A percentile compares a stretch with the other conserved stretches of the same genome.
These are phyloP conservation scores for Trypoxylus dichotomus DNA, from an alignment of 1,140 invertebrate species.

Conservation along the genomic window DNA sequence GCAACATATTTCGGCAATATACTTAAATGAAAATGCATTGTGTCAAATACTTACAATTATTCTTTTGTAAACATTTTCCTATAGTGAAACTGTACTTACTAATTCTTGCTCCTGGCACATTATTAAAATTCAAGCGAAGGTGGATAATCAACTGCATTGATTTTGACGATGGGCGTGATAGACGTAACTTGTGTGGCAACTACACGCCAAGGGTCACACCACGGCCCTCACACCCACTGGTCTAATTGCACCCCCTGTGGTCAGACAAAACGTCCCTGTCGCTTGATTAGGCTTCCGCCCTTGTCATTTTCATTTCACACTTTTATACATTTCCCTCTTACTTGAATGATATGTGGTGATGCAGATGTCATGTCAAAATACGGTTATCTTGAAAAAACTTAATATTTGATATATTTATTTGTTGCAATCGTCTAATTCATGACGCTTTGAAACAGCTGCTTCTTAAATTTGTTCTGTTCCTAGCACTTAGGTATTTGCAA, in stretches of 20 bases:
- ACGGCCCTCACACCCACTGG: slow-evolving; percentile 31
- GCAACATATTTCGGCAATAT: too few relatives aligned
- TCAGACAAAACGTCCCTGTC: slow-evolving; percentile 18
- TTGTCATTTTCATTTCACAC: slow-evolving; percentile 31
- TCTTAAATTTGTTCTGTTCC: too few relatives aligned
- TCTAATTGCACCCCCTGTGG: slow-evolving; percentile 35
- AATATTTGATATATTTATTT: too few relatives aligned
- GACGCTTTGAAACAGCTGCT: too few relatives aligned
- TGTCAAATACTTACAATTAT: too few relatives aligned
- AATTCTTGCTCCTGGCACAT: background rate
- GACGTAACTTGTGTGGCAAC: background rate
- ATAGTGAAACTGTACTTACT: too few relatives aligned
- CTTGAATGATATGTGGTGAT: background rate
- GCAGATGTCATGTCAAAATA: too few relatives aligned
- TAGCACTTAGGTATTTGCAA: too few relatives aligned
- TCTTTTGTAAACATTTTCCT: too few relatives aligned
- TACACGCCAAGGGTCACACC: slow-evolving; percentile 29
- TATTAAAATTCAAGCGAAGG: slow-evolving; percentile 4
- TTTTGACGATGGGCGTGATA: slow-evolving; percentile 24
- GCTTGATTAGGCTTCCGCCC: slow-evolving; percentile 26
- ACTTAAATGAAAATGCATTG: too few relatives aligned
- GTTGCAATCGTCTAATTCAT: too few relatives aligned
- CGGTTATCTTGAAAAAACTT: too few relatives aligned
- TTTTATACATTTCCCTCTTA: background rate
- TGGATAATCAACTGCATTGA: background rate